Conservation (phyloP, 2,797 vertebrate species). For the Pteropus rufus region DNA sequence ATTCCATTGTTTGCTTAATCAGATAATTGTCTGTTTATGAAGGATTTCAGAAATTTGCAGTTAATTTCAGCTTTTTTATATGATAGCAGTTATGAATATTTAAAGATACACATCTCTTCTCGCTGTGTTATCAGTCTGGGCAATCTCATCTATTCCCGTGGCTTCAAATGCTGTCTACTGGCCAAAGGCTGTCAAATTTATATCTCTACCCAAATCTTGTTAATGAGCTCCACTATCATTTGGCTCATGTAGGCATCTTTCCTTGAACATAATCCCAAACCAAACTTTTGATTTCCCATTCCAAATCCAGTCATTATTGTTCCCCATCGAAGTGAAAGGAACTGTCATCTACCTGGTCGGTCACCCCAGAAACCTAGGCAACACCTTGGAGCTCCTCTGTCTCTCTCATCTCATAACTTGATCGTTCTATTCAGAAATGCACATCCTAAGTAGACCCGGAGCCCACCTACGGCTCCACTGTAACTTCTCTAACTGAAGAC, state of each 20-base stretch:
- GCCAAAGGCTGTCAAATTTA: background rate
- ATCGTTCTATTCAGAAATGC: background rate
- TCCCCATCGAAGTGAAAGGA: background rate
- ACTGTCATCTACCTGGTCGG: background rate
- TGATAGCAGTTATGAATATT: background rate
- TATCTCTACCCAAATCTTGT: background rate
- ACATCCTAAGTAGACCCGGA: background rate
- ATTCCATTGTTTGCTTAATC: background rate
- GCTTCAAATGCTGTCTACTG: background rate
- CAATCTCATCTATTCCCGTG: background rate
- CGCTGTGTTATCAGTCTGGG: background rate
- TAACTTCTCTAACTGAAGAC: background rate
- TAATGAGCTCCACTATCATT: background rate
- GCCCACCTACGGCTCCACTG: background rate
- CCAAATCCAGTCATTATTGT: background rate
- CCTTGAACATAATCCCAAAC: background rate
- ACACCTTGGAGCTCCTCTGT: background rate
- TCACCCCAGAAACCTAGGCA: background rate
- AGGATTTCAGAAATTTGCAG: conserved; percentile 38
- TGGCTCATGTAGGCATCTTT: background rate
- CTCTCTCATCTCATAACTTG: background rate
- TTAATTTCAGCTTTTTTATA: conserved; percentile 14
- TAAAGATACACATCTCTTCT: background rate
- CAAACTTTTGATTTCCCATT: background rate
- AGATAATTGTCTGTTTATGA: conserved; percentile 1